Base-by-base conservation (phyloP, 2,797 vertebrate genomes). In the Eupleurogrammus muticus region DNA sequence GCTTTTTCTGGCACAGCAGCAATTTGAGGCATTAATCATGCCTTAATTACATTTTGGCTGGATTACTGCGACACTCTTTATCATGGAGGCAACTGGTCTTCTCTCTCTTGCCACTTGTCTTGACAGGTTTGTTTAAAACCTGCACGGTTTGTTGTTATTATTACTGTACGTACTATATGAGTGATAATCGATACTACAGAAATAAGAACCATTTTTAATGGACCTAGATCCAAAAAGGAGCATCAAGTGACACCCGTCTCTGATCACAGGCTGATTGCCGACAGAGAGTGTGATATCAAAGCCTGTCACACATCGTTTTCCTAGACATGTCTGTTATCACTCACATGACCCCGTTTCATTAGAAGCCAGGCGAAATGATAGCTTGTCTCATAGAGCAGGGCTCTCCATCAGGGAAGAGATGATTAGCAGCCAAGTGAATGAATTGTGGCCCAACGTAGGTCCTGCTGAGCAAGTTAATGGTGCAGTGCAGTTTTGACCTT, bases 321-420 rank as follows among this genome's bases (percentile, higher is more conserved):
- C 46, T 73, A 21, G 11, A 69, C 19, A 53, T 36, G 46, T 49
- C 64, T 66, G 70, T 60, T 72, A 77, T 83, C 58, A 47, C 51
- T 84, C 52, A 79, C 68, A 51, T 75, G 66, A 84, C 70, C 70
- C 52, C 54, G 47, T 77, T 86, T 78, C 82, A 84, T 61, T 64
- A 63, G 67, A 69, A 53, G 66, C 47, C 9, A 19, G 38, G 60
- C 52, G 1, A 71, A 75, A 49, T 32, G 73, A 83, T 77, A 19
- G 54, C 44, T 60, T 17, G 59, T 75, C 76, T 66, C 17, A 5
- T 6, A 38, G 70, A 49, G 62, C 50, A 20, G 5, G 4, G 66
- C 40, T 61, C 47, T 58, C 53, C 66, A 60, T 81, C 72, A 72
- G 57, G 62, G 52, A 65, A 75, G 75, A 61, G 23, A 44, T 84